Conservation (phyloP, 2,797 vertebrate genomes). For the Aplochiton taeniatus region DNA sequence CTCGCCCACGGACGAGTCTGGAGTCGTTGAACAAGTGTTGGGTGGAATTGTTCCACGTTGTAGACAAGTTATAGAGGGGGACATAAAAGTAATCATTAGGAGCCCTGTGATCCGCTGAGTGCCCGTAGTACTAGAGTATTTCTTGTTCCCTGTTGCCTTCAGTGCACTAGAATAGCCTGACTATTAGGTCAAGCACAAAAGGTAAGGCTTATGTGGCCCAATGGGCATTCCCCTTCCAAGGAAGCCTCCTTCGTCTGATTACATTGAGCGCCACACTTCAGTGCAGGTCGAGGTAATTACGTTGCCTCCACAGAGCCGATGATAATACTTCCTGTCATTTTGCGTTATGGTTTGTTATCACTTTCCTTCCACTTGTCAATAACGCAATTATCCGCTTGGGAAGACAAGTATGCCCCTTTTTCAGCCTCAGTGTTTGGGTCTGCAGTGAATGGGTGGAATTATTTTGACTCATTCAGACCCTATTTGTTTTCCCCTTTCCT, state of each 20-base stretch:
- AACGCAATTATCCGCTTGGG: constrained; percentile 7
- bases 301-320: constrained; percentile 11
- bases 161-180: constrained; percentile 7
- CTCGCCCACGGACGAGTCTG: neutral
- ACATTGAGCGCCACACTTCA: constrained; percentile 11
- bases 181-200: neutral
- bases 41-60: too few relatives aligned
- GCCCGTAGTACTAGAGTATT: neutral
- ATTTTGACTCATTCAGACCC: neutral
- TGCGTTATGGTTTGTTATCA: neutral
- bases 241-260: constrained; percentile 17
- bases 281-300: constrained; percentile 23
- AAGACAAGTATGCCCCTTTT: neutral
- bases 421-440: neutral
- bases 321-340: constrained; percentile 8
- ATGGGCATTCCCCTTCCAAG: constrained; percentile 10
- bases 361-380: neutral
- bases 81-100: constrained; percentile 18
- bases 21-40: constrained; percentile 13
- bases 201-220: neutral
- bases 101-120: neutral
- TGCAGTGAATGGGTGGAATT: neutral
- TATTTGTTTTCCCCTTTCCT: constrained; percentile 1
- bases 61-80: too few relatives aligned
- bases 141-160: constrained; percentile 21